Base-by-base conservation (phyloP, 2,888 invertebrate species). In the Rotaria socialis region DNA sequence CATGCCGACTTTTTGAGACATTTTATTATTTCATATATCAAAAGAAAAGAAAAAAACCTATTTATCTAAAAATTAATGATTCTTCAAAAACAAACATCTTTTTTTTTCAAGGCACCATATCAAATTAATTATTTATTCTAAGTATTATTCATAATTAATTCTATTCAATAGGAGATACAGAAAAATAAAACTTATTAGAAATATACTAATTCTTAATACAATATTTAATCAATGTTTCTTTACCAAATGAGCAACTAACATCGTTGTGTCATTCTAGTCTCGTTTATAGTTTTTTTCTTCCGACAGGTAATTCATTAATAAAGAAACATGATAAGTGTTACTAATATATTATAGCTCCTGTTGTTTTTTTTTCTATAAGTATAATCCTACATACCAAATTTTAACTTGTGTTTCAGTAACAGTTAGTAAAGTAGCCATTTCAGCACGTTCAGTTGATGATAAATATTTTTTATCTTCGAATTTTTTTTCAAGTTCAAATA, bases 401-500 rank as follows among this genome's bases (percentile, higher is more conserved):
- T 86, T 60, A 90, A 96, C 96, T 95, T 97, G 97, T 67, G 96
- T 96, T 92, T 97, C 97, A 1, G 97, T 97, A 88, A 97, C 97
- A 91, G 95, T 95, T 87, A 97, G 93, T 88, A 96, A 92, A 89
- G 95, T 95, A 47, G 97, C 96, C 95, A 97, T 95, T 89, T 96
- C 96, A 58, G 96, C 94, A 88, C 97, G 92, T 91, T 97, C 97
- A 88, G 95, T 95, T 47, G 96, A 96, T 88, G 96, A 96, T 88
- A 97, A 93, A 92, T 97, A 97, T 92, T 97, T 97, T 93, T 97
- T 97, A 89, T 95, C 93, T 88, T 96, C 97, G 90, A 97, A 97
- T 92, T 96, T 94, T 90, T 96, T 95, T 92, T 97, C 97, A 91
- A 97, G 93, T 92, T 97, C 97, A 92, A 96, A 97, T 91, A 96